A percentile compares a stretch with the other conserved stretches of the same genome.
These are phyloP conservation scores for Chloroceryle amazona DNA, from an alignment of 2,797 vertebrate genomes.

Conservation along the genomic window DNA sequence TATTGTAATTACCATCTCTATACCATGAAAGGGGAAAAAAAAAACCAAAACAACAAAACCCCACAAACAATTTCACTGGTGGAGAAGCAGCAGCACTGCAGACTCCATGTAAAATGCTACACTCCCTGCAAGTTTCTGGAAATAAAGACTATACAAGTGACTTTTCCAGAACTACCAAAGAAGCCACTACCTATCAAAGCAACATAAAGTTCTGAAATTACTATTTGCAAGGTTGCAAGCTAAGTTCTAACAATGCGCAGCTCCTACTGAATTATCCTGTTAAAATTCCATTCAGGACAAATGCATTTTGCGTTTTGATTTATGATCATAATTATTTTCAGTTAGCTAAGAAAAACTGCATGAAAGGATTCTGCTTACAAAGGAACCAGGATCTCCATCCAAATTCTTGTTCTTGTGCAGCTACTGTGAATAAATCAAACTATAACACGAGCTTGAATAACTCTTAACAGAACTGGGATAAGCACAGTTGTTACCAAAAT, in stretches of 20 bases:
- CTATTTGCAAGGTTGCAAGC: background rate
- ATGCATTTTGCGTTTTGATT: conserved; percentile 16
- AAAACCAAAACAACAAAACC: background rate
- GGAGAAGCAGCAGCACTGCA: background rate
- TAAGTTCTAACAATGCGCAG: background rate
- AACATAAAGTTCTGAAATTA: background rate
- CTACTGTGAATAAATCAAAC: conserved; percentile 39
- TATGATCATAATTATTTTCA: conserved; percentile 35
- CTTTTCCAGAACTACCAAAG: background rate
- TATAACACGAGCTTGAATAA: background rate
- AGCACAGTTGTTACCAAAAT: background rate
- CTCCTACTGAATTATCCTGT: background rate
- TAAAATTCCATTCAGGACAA: background rate
- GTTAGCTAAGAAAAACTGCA: background rate
- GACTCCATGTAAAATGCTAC: background rate
- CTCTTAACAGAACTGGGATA: background rate
- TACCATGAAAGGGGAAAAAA: background rate
- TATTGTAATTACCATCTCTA: background rate
- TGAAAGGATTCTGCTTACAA: background rate
- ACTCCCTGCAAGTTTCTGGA: background rate
- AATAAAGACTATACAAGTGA: background rate
- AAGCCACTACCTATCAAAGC: background rate
- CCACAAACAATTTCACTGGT: background rate
- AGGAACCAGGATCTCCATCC: rapidly evolving
- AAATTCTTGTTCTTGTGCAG: background rate